Evolutionary conservation across 1,140 invertebrate species (phyloP), one percentile per base, ranked within the genome.

Genomic region (Dufourea novaeangliae): DNA sequence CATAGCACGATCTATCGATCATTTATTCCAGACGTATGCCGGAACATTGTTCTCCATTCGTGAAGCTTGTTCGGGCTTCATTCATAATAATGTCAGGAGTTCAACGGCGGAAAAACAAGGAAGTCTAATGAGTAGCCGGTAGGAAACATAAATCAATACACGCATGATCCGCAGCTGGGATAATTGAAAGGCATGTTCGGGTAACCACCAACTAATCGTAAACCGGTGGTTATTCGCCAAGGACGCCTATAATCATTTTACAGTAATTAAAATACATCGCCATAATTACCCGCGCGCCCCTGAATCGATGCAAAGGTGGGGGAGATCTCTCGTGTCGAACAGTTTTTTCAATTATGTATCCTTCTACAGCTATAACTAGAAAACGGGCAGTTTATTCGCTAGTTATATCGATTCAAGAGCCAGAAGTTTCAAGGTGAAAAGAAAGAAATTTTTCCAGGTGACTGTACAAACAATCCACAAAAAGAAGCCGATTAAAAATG

Each of bases 191-290:
- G 63, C 80, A 52, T 6, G 56, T 32, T 39, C 39, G 22, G 12
- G 39, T 46, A 69, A 66, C 68, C 66, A 66, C 73, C 69, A 71
- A 80, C 37, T 75, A 72, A 80, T 74, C 64, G 50, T 59, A 52
- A 29, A 50, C 37, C 46, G 69, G n/a, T 70, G 66, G 80, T 84
- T 64, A 84, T 37, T 52, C 25, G 22, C 50, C 81, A 84, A 84
- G 83, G 83, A 84, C 80, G 56, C n/a, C 29, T 52, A 32, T 61
- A 68, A 77, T 50, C 74, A 76, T 82, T 79, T 68, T 71, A 57
- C 70, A 61, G 57, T 72, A 82, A 82, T 81, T 71, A 80, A 84
- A 76, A 64, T 66, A 22, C 37, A 14, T 10, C 22, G 52, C 34
- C 29, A 50, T 62, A 62, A 71, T 62, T 50, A 50, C n/a, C 41